Evolutionary conservation across 1,140 invertebrate genomes (phyloP), one percentile per base, ranked within the genome.

Genomic region (Meloidogyne floridensis): DNA sequence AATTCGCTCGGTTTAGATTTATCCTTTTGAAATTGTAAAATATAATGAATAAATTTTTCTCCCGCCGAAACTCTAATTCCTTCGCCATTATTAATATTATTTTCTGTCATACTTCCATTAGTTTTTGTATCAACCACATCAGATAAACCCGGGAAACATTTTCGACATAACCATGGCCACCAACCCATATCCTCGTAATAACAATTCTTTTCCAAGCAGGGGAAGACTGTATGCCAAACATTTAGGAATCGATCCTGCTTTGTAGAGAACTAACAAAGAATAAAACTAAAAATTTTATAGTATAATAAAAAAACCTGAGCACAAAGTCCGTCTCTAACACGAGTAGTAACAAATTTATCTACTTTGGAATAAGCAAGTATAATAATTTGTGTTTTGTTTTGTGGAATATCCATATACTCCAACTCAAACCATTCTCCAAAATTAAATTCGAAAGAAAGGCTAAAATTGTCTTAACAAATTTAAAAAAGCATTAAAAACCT

Each of bases 11-110:
- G 0, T 18, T 65, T 65, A 4, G 15, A 65, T 18, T 65, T 65
- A 65, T 65, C 59, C 59, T 65, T 65, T 65, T n/a, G 59, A 65
- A 65, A 65, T 65, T 65, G 59, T 65, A 65, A 65, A 65, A 65
- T 65, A 65, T 65, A 65, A 65, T 65, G 59, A 65, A 65, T 65
- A 65, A 65, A 65, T 65, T 65, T 65, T 65, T 65, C 59, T 7
- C 59, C 59, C 2, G 59, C 59, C 15, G 59, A 65, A 65, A 65
- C 59, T 65, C n/a, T n/a, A 65, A 5, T n/a, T 65, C n/a, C n/a
- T 65, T 65, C 59, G 10, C 10, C n/a, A 65, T 65, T 6, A n/a
- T 0, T 65, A 65, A 7, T 8, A n/a, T 4, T 65, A n/a, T 65
- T 65, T 4, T n/a, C 59, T 7, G 5, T n/a, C 4, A 65, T 65